Conservation (phyloP, 1,140 invertebrate genomes). For the Hylaeus anthracinus region DNA sequence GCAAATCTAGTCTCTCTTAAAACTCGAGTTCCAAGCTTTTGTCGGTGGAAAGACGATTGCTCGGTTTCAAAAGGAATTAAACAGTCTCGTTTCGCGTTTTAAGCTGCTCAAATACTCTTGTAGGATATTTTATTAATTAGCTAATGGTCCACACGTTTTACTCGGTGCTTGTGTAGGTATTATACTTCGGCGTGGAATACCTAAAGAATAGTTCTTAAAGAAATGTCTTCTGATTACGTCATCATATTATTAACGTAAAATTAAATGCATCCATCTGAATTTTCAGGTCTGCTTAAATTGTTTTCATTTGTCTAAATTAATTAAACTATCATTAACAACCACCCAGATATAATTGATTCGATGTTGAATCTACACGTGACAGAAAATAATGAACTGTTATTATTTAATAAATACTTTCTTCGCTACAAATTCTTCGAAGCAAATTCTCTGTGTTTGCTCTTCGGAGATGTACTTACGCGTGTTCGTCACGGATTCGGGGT, state of each 20-base stretch:
- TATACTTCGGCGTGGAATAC: not conserved
- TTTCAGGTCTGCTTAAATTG: no score
- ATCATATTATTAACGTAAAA: not conserved
- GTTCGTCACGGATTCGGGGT: not conserved
- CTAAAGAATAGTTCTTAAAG: not conserved
- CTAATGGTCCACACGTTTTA: conserved; percentile 38
- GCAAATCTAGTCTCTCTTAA: not conserved
- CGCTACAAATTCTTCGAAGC: not conserved
- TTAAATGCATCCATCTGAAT: no score
- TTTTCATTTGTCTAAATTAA: no score
- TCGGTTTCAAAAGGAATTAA: conserved; percentile 38
- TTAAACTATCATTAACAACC: no score
- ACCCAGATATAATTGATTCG: no score
- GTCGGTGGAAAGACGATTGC: conserved; percentile 1
- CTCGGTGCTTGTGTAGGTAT: not conserved
- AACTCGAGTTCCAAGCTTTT: not conserved
- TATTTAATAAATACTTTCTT: no score
- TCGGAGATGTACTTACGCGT: not conserved
- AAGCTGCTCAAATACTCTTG: conserved; percentile 29
- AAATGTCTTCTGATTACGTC: not conserved
- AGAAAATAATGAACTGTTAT: no score
- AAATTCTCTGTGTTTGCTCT: not conserved
- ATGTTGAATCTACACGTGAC: no score
- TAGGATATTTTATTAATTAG: conserved; percentile 57
- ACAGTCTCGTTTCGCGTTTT: conserved; percentile 31